Conservation (phyloP, 2,113 vertebrate species). For the Numenius arquata region DNA sequence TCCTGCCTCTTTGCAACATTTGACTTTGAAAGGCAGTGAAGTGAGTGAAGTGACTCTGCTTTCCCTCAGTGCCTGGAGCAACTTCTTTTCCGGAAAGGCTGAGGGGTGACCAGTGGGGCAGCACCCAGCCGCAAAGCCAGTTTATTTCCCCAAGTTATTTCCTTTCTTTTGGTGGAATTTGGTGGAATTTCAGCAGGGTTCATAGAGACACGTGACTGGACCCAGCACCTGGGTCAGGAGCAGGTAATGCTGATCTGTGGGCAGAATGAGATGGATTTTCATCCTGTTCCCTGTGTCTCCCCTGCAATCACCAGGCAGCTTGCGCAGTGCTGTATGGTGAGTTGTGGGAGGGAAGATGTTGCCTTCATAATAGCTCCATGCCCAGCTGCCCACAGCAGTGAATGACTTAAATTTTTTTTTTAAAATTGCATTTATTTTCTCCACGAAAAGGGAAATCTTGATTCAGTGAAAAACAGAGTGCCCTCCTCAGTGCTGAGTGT, state of each 20-base stretch:
- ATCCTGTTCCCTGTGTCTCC: neutral
- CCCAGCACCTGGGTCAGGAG: neutral
- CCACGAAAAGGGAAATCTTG: neutral
- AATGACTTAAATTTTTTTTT: neutral
- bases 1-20: neutral
- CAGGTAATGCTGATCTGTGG: neutral
- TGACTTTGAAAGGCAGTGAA: neutral
- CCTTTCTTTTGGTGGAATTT: neutral
- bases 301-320: neutral
- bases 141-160: neutral
- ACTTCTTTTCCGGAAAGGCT: neutral
- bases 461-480: neutral
- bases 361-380: neutral
- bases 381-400: neutral
- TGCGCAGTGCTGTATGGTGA: neutral
- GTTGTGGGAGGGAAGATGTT: neutral
- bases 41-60: neutral
- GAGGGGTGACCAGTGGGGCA: neutral
- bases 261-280: neutral
- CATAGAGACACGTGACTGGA: accelerated
- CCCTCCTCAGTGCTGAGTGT: neutral
- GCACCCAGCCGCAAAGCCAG: accelerated
- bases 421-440: neutral
- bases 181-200: neutral
- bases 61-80: neutral